Conservation (phyloP, 2,113 vertebrate genomes). For the Phrynocephalus versicolor region DNA sequence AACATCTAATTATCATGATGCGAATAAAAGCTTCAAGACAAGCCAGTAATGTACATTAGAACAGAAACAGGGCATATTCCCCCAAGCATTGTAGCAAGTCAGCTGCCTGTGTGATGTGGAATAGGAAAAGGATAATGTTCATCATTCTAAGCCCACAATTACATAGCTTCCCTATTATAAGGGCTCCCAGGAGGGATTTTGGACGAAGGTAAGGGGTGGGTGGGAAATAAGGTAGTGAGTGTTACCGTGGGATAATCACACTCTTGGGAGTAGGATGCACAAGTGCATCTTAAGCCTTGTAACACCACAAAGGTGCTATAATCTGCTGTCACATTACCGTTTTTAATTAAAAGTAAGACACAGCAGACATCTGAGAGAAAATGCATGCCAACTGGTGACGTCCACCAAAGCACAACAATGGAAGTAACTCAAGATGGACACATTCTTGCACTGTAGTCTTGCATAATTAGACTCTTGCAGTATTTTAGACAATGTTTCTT, state of each 20-base stretch:
- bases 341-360: conserved; percentile 72
- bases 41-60: not conserved
- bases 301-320: conserved; percentile 66
- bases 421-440: not conserved
- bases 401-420: not conserved
- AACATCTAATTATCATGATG: not conserved
- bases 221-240: not conserved
- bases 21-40: conserved; percentile 28
- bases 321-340: conserved; percentile 68
- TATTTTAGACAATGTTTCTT: not conserved
- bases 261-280: conserved; percentile 43
- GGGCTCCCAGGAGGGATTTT: not conserved
- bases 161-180: not conserved
- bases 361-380: conserved; percentile 55
- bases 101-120: conserved; percentile 6
- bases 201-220: not conserved
- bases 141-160: conserved; percentile 14
- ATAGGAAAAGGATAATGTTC: conserved; percentile 4
- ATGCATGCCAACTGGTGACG: conserved; percentile 34
- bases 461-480: too few species aligned
- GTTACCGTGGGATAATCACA: conserved; percentile 58
- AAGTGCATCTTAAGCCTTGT: conserved; percentile 59
- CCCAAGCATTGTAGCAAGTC: not conserved
- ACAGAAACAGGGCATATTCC: not conserved
- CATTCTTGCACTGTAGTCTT: not conserved